phyloP scores from a whole-genome alignment of 2,113 vertebrate species.

The Trichomycterus rosablanca region DNA sequence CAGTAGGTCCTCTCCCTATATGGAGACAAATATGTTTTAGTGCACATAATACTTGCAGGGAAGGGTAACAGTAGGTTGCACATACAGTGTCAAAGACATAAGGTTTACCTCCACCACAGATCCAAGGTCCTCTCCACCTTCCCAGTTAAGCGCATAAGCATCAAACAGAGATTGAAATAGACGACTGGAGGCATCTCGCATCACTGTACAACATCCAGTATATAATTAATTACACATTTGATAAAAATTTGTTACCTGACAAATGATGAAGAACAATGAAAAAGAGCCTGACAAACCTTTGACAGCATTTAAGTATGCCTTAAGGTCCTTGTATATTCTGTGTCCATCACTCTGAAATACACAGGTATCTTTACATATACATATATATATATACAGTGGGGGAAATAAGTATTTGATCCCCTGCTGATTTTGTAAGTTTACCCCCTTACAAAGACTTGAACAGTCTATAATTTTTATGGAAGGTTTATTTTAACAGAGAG shows the following conservation, averaged over 20 bases:
- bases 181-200: slow-evolving; percentile 85
- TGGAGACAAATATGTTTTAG: neutral
- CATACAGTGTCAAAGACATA: neutral
- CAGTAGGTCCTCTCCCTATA: slow-evolving; percentile 85
- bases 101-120: slow-evolving; percentile 75
- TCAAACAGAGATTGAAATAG: slow-evolving; percentile 84
- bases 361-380: neutral
- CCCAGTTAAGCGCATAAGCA: slow-evolving; percentile 79
- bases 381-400: neutral
- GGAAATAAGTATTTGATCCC: neutral
- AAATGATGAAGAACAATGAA: too few relatives aligned
- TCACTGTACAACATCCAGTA: slow-evolving; percentile 65
- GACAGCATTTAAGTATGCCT: slow-evolving; percentile 76
- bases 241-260: too few relatives aligned
- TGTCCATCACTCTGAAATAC: slow-evolving; percentile 75
- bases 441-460: too few relatives aligned
- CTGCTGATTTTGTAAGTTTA: too few relatives aligned
- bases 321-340: slow-evolving; percentile 85
- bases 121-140: slow-evolving; percentile 75
- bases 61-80: neutral
- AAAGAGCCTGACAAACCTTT: slow-evolving; percentile 75
- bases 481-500: too few relatives aligned
- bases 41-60: neutral
- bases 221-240: neutral
- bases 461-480: too few relatives aligned